Base-by-base conservation (phyloP, 2,797 vertebrate species). In the Ispidina picta region DNA sequence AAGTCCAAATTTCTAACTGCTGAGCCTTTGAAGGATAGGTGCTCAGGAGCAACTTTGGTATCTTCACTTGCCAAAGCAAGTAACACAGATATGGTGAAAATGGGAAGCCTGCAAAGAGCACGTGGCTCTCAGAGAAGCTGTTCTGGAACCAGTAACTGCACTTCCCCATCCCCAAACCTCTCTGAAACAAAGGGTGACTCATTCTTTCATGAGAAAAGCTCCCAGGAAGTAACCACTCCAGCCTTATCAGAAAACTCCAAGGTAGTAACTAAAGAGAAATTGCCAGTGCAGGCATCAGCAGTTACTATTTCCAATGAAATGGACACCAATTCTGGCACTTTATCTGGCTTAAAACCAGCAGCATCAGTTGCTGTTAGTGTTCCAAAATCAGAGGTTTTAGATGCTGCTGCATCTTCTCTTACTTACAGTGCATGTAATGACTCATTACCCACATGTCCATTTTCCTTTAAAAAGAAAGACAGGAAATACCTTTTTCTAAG, bases 401-500 rank as follows among this genome's bases (percentile, higher is more conserved):
- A 59, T 86, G 17, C 8, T 92, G 64, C 81, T 85, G 22, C 60
- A 37, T 37, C 37, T 37, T 37, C 37, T 37, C 9, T 37, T 37
- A 37, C 37, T 37, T 37, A 37, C 37, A 51, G 59, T 71, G 77
- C 93, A 20, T 80, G 17, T 94, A 93, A 33, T 43, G 72, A 52
- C 19, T 91, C 86, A 5, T 37, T 74, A 23, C 72, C 64, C 7
- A 63, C 51, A 66, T 6, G 35, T 71, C 9, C 25, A 2, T 55
- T 28, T 66, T 77, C 81, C 28, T 80, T 88, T 46, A 87, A 87
- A 82, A 96, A 90, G 71, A 77, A 94, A 39, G 94, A 90, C 6
- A 92, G 16, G 48, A 92, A 76, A 56, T 72, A 49, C 5, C 7
- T 71, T 91, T 96, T 87, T 56, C 64, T 93, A 21, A 94, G 81